phyloP scores from a whole-genome alignment of 2,888 invertebrate genomes.

The Sarcophaga caerulescens region DNA sequence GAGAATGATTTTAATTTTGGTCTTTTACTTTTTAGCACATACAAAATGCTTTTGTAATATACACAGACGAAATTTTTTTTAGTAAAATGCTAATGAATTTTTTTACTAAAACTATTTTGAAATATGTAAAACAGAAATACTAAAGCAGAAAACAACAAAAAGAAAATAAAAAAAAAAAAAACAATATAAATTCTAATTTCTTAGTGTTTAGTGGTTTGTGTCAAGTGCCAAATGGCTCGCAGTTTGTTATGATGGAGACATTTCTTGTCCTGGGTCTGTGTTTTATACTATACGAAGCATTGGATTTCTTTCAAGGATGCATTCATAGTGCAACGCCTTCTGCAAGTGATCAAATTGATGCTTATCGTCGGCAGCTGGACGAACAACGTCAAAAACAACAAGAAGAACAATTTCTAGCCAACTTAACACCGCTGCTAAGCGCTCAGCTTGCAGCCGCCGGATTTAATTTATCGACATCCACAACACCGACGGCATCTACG shows the following conservation, averaged over 20 bases:
- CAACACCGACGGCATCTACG: slow-evolving; percentile 76
- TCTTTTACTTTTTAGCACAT: slow-evolving; percentile 57
- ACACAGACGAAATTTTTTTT: slow-evolving; percentile 27
- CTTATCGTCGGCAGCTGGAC: slow-evolving; percentile 80
- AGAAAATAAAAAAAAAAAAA: slow-evolving; percentile 11
- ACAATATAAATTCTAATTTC: slow-evolving; percentile 33
- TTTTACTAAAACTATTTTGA: background rate
- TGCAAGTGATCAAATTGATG: slow-evolving; percentile 79
- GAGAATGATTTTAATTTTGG: slow-evolving; percentile 16
- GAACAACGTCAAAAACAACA: slow-evolving; percentile 81
- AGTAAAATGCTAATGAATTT: background rate
- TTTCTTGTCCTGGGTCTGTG: slow-evolving; percentile 86
- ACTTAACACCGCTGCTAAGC: slow-evolving; percentile 76
- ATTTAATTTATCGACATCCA: slow-evolving; percentile 73
- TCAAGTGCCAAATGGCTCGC: slow-evolving; percentile 75
- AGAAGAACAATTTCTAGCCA: slow-evolving; percentile 78
- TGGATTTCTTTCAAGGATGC: slow-evolving; percentile 85
- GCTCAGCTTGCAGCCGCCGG: slow-evolving; percentile 75
- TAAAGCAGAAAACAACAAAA: background rate
- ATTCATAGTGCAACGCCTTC: slow-evolving; percentile 79
- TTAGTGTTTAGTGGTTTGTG: slow-evolving; percentile 63
- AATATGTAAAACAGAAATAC: background rate
- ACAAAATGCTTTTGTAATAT: slow-evolving; percentile 42
- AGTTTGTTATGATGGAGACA: slow-evolving; percentile 84
- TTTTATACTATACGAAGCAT: slow-evolving; percentile 86